phyloP scores from a whole-genome alignment of 1,140 invertebrate species.

The Mesaphorura yosii region DNA sequence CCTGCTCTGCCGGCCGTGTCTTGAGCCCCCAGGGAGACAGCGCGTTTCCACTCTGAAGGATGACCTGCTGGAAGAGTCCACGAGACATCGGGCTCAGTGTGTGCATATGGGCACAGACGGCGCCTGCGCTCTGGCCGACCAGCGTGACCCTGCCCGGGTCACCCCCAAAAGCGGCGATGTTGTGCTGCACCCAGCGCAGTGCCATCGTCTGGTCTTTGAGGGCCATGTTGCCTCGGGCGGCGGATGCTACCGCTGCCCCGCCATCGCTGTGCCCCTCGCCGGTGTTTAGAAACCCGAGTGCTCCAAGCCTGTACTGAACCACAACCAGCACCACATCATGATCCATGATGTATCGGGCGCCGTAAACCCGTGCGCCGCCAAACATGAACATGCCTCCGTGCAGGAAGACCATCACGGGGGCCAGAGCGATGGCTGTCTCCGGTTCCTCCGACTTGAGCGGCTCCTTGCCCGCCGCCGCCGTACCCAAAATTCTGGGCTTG shows the following conservation, averaged over 20 bases:
- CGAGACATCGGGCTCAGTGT: conserved; percentile 9
- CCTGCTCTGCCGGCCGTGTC: conserved; percentile 46
- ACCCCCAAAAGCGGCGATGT: conserved; percentile 36
- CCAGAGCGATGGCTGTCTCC: no score
- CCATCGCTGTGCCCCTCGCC: background rate
- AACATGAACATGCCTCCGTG: conserved; percentile 4
- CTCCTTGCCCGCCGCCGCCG: no score
- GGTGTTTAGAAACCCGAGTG: conserved; percentile 34
- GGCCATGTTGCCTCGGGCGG: no score
- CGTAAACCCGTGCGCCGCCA: conserved; percentile 2
- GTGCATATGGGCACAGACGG: conserved; percentile 33
- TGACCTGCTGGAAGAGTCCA: conserved; percentile 13
- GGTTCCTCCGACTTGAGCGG: no score
- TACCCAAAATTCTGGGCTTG: no score
- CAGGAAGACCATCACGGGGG: conserved; percentile 14
- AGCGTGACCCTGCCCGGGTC: conserved; percentile 36
- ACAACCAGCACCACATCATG: conserved; percentile 35
- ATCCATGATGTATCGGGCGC: conserved; percentile 31
- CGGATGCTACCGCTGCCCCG: background rate
- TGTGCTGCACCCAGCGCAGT: conserved; percentile 33
- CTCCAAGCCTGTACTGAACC: conserved; percentile 35
- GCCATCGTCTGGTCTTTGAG: conserved; percentile 37
- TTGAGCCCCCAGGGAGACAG: conserved; percentile 63
- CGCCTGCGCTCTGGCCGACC: conserved; percentile 36
- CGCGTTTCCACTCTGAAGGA: conserved; percentile 41